Evolutionary conservation across 2,113 vertebrate species (phyloP).

Genomic region (Prinia subflava): DNA sequence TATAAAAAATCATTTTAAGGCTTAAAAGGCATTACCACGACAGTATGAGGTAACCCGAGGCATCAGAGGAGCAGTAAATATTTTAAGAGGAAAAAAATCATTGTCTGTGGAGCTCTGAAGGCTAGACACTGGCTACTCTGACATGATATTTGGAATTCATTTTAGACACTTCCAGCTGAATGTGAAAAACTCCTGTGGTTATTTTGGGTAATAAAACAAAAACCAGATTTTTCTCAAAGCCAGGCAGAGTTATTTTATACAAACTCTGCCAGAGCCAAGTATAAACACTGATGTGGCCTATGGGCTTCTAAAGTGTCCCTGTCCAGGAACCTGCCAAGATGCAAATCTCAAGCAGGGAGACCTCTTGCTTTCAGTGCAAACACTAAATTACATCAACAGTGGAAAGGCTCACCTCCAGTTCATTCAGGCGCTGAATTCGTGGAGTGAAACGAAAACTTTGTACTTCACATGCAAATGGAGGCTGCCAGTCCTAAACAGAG

Average conservation of each 20-base stretch:
- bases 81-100: background rate
- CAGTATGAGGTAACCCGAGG: background rate
- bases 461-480: conserved; percentile 96
- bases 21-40: background rate
- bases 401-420: conserved; percentile 87
- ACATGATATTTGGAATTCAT: conserved; percentile 8
- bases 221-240: conserved; percentile 9
- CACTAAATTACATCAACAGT: background rate
- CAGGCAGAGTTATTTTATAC: background rate
- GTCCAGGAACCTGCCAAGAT: background rate
- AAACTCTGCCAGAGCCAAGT: background rate
- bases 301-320: background rate
- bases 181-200: conserved; percentile 14
- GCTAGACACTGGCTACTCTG: conserved; percentile 9
- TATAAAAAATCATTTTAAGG: background rate
- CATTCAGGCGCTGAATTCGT: conserved; percentile 92
- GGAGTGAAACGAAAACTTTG: conserved; percentile 96
- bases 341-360: background rate
- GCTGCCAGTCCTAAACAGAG: conserved; percentile 91
- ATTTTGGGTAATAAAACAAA: conserved; percentile 37
- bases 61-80: background rate
- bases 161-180: conserved; percentile 17
- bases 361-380: background rate
- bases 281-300: background rate
- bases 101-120: background rate